Evolutionary conservation across 2,113 vertebrate species (phyloP).

Genomic region (Empidonax traillii): DNA sequence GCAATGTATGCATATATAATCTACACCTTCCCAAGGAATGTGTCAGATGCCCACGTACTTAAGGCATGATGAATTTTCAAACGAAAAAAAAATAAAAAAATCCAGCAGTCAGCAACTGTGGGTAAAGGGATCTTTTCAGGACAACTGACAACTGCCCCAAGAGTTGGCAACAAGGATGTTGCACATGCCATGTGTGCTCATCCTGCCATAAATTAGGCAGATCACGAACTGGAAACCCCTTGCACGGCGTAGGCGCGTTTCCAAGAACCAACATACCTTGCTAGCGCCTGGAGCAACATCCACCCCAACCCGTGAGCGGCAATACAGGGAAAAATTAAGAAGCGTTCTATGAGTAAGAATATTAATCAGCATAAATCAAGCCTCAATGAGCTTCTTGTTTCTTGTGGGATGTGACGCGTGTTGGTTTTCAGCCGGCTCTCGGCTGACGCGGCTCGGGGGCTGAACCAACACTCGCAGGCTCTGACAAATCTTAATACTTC

Average conservation of each 20-base stretch:
- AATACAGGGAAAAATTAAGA: not conserved
- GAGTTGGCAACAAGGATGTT: not conserved
- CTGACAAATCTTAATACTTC: not conserved
- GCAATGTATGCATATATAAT: no score
- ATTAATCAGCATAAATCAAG: not conserved
- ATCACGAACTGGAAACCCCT: not conserved
- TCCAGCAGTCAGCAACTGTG: not conserved
- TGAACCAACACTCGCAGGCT: not conserved
- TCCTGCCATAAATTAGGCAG: not conserved
- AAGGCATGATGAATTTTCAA: not conserved
- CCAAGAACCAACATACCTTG: not conserved
- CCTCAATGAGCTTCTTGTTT: not conserved
- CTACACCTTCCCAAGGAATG: not conserved
- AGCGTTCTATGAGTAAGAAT: not conserved
- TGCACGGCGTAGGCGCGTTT: fast-evolving
- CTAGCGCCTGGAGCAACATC: not conserved
- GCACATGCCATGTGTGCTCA: not conserved
- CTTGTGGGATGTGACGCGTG: not conserved
- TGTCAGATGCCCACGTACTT: not conserved
- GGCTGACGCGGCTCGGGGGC: not conserved
- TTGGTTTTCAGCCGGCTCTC: not conserved
- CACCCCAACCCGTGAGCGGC: not conserved
- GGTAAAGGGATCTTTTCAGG: not conserved
- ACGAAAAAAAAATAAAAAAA: not conserved
- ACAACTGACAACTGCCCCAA: not conserved